Percentiles rank a stretch among this genome's conserved stretches.
Evolutionary conservation across 1,140 invertebrate species (phyloP).

Genomic region (Megalonaias nervosa): DNA sequence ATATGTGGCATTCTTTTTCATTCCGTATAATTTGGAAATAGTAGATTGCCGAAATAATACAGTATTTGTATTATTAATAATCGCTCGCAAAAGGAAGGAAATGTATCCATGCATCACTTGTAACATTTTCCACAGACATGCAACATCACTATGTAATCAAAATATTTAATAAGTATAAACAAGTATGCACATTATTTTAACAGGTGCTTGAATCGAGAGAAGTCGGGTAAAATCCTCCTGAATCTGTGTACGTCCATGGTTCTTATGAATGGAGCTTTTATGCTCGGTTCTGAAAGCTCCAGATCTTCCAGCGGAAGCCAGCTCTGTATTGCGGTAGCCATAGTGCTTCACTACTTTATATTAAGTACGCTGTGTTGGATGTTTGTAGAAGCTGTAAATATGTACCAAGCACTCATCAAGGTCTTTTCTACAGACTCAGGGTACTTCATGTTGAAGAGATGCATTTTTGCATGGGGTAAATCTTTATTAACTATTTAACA

Average conservation of each 20-base stretch:
- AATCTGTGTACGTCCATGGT: constrained; percentile 74
- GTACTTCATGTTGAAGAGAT: constrained; percentile 74
- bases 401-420: constrained; percentile 75
- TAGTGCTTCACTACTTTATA: constrained; percentile 73
- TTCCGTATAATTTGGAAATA: background rate
- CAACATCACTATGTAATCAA: background rate
- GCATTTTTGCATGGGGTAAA: constrained; percentile 75
- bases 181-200: background rate
- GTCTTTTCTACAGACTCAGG: constrained; percentile 74
- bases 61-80: background rate
- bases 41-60: constrained; percentile 3
- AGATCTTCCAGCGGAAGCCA: constrained; percentile 42
- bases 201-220: constrained; percentile 73
- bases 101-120: background rate
- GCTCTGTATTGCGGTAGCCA: constrained; percentile 65
- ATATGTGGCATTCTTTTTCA: too few species aligned
- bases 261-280: constrained; percentile 72
- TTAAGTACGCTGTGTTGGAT: constrained; percentile 75
- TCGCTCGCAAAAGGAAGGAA: background rate
- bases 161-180: background rate
- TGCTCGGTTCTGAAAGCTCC: constrained; percentile 66
- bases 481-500: background rate
- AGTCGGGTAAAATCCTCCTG: constrained; percentile 75
- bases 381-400: constrained; percentile 75
- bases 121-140: background rate